Evolutionary conservation across 2,797 vertebrate genomes (phyloP).

Genomic region (Jordanella pulchra): DNA sequence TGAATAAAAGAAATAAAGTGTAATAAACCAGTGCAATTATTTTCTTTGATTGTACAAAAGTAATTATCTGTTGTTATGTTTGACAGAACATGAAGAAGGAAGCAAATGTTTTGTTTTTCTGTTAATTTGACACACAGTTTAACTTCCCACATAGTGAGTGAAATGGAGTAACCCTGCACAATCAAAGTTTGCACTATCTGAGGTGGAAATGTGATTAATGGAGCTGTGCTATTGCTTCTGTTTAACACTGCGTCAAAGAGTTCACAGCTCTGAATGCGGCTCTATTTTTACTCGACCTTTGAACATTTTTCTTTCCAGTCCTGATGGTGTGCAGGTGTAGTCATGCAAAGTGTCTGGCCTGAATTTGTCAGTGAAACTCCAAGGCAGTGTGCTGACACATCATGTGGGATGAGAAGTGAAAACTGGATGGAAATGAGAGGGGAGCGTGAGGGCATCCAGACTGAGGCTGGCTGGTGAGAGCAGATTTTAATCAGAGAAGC

Average conservation of each 20-base stretch:
- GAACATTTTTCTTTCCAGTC: background rate
- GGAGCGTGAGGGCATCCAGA: conserved; percentile 60
- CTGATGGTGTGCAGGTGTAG: conserved; percentile 8
- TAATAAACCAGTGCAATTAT: background rate
- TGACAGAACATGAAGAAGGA: background rate
- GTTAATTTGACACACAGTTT: background rate
- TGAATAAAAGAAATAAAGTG: background rate
- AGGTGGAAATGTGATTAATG: background rate
- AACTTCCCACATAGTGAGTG: background rate
- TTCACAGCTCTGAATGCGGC: background rate
- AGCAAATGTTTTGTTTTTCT: background rate
- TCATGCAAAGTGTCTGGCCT: conserved; percentile 34
- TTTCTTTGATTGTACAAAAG: background rate
- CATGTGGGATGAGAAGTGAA: conserved; percentile 51
- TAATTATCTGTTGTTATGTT: too few relatives aligned
- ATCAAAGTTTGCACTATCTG: background rate
- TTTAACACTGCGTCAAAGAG: background rate
- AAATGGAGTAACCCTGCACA: background rate
- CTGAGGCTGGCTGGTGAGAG: conserved; percentile 61
- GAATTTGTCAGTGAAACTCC: conserved; percentile 32
- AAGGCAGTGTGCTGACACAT: conserved; percentile 20
- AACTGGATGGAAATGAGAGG: conserved; percentile 53
- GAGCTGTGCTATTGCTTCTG: background rate
- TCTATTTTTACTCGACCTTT: conserved; percentile 8
- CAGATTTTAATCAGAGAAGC: conserved; percentile 71